These are phyloP conservation scores for Bedellia somnulentella DNA, from an alignment of 2,888 invertebrate species.

Conservation along the genomic window DNA sequence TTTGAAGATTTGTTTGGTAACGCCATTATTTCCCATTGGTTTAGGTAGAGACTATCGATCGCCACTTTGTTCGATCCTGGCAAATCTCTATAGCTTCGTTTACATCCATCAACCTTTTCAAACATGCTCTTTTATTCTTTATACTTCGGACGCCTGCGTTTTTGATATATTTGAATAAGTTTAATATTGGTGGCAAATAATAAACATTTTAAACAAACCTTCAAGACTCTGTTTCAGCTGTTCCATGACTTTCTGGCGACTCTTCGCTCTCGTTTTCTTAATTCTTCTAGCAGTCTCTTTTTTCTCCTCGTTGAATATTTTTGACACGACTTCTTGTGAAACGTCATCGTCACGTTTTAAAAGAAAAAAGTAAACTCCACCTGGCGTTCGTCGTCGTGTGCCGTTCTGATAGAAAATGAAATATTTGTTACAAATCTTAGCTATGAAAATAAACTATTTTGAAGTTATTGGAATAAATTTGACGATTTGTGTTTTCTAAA, in stretches of 20 bases:
- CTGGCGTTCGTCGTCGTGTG: conserved; percentile 79
- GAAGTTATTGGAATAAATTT: too few relatives aligned
- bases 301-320: conserved; percentile 70
- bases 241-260: conserved; percentile 66
- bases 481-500: too few relatives aligned
- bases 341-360: conserved; percentile 71
- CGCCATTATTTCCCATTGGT: too few relatives aligned
- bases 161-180: too few relatives aligned
- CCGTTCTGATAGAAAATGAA: conserved; percentile 62
- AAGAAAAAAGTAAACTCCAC: conserved; percentile 83
- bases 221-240: conserved; percentile 66
- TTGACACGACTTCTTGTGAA: conserved; percentile 65
- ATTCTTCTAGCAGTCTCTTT: conserved; percentile 56
- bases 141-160: too few relatives aligned
- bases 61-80: too few relatives aligned
- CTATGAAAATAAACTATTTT: background rate
- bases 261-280: conserved; percentile 56
- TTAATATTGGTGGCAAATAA: too few relatives aligned
- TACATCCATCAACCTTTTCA: too few relatives aligned
- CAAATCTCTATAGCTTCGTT: too few relatives aligned
- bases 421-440: background rate
- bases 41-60: too few relatives aligned
- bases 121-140: too few relatives aligned
- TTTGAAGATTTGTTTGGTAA: too few relatives aligned
- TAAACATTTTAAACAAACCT: conserved; percentile 18